Conservation (phyloP, 2,888 invertebrate species). For the Agriopis aurantiaria region DNA sequence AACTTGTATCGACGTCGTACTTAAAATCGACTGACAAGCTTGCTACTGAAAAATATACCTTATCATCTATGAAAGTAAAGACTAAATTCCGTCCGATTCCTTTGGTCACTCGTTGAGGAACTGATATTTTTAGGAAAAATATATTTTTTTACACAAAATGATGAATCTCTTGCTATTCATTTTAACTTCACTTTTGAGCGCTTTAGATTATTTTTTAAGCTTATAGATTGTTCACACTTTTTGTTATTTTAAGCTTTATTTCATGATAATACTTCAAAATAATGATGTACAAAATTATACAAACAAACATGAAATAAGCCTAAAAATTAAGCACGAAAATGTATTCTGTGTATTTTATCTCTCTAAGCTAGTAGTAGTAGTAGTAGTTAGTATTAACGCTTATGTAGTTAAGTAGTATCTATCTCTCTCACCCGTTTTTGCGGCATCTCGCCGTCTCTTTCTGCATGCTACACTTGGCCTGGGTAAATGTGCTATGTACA, state of each 20-base stretch:
- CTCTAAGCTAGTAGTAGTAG: conserved; percentile 27
- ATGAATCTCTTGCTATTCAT: neutral
- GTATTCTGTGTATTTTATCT: conserved; percentile 25
- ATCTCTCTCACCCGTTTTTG: conserved; percentile 53
- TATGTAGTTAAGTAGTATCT: conserved; percentile 53
- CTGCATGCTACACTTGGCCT: conserved; percentile 71
- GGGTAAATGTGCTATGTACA: conserved; percentile 63
- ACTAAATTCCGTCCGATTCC: neutral
- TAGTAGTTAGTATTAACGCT: conserved; percentile 50
- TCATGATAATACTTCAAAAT: neutral
- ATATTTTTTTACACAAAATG: neutral
- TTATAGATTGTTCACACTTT: conserved; percentile 5
- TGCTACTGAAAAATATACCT: neutral
- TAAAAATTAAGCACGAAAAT: conserved; percentile 17
- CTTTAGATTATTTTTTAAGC: neutral
- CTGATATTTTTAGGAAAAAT: neutral
- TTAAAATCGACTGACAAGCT: neutral
- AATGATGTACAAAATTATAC: neutral
- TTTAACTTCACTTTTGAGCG: conserved; percentile 12
- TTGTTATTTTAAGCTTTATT: conserved; percentile 9
- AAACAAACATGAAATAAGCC: conserved; percentile 12
- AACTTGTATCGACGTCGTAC: neutral
- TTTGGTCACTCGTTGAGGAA: neutral
- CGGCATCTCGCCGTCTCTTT: conserved; percentile 54
- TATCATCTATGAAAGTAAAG: neutral